phyloP scores from a whole-genome alignment of 2,113 vertebrate species.

The Lepus americanus region DNA sequence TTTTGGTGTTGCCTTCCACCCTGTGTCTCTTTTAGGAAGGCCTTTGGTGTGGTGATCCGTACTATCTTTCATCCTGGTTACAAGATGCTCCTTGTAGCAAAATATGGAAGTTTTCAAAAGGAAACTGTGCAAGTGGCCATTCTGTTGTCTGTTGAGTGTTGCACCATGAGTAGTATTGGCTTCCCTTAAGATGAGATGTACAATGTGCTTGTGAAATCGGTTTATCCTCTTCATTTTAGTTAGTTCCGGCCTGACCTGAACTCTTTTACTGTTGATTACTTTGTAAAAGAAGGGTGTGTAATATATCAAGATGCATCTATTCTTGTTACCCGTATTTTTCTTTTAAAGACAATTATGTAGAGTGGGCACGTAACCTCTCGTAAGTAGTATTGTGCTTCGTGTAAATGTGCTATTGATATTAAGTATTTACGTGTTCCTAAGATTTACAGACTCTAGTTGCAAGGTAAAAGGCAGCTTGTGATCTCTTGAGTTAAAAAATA shows the following conservation, averaged over 20 bases:
- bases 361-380: conserved; percentile 68
- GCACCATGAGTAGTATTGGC: conserved; percentile 24
- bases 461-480: conserved; percentile 80
- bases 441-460: conserved; percentile 82
- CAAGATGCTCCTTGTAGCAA: conserved; percentile 40
- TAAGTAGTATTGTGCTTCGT: conserved; percentile 80
- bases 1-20: conserved; percentile 61
- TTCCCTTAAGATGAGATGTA: background rate
- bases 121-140: conserved; percentile 42
- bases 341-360: conserved; percentile 76
- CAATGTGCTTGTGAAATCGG: conserved; percentile 31
- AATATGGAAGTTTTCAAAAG: conserved; percentile 50
- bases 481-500: conserved; percentile 61
- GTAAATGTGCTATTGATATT: conserved; percentile 83
- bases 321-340: conserved; percentile 80
- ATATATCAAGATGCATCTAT: conserved; percentile 80
- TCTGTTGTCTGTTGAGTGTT: conserved; percentile 46
- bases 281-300: conserved; percentile 78
- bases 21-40: conserved; percentile 54
- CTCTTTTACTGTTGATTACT: conserved; percentile 56
- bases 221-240: background rate
- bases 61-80: conserved; percentile 1
- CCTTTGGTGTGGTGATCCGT: background rate
- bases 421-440: conserved; percentile 82
- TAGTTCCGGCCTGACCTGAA: conserved; percentile 53